phyloP scores from a whole-genome alignment of 2,888 invertebrate species.

The Drosophila meridionalis region DNA sequence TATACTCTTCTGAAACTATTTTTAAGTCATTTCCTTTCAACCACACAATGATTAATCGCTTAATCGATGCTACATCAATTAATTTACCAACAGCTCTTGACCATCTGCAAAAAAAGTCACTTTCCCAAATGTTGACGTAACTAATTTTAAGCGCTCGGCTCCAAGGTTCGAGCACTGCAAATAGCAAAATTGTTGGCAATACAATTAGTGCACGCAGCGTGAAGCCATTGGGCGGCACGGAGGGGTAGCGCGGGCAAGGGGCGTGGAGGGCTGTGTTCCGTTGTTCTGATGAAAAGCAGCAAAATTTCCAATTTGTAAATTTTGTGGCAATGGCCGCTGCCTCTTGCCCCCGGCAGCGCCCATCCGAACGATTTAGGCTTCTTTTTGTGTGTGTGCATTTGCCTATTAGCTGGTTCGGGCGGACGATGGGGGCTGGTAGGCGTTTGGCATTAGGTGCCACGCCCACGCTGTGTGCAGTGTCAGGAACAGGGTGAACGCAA shows the following conservation, averaged over 20 bases:
- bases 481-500: conserved; percentile 46
- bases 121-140: conserved; percentile 51
- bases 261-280: not conserved
- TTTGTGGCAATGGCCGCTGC: conserved; percentile 25
- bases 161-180: conserved; percentile 43
- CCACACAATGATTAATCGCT: not conserved
- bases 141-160: conserved; percentile 53
- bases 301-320: conserved; percentile 61
- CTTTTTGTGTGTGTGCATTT: conserved; percentile 11
- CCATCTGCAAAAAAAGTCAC: conserved; percentile 20
- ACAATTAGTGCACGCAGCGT: conserved; percentile 68
- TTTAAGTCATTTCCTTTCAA: not conserved
- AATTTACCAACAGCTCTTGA: not conserved
- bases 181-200: conserved; percentile 64
- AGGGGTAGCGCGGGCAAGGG: not conserved
- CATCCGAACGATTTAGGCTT: not conserved
- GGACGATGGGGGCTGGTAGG: not conserved
- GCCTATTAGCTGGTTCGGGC: conserved; percentile 13
- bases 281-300: conserved; percentile 48
- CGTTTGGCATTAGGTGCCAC: conserved; percentile 25
- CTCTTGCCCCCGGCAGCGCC: not conserved
- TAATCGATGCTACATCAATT: conserved; percentile 25
- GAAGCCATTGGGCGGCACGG: conserved; percentile 13
- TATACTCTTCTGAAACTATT: not conserved
- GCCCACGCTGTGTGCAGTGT: conserved; percentile 41